Conservation (phyloP, 2,797 vertebrate genomes). For the Sebastes aleutianus region DNA sequence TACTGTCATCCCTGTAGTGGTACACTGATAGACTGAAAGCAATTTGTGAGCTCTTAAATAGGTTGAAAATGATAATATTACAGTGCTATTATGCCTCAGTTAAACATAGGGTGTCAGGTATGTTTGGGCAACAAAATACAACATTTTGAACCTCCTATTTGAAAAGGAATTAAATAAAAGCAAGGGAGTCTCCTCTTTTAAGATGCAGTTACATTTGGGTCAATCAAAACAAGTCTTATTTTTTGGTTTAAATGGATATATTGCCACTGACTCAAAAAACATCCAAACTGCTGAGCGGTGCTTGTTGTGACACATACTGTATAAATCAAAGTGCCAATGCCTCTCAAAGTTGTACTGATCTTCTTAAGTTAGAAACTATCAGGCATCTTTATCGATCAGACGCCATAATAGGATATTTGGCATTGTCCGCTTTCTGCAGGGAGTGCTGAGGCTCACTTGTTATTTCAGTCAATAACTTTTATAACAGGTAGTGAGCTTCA, state of each 20-base stretch:
- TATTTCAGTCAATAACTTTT: slow-evolving; percentile 54
- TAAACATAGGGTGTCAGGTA: neutral
- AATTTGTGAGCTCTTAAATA: neutral
- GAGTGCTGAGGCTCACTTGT: slow-evolving; percentile 22
- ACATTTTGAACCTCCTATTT: neutral
- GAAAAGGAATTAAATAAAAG: neutral
- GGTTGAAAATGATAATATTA: neutral
- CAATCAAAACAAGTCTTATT: neutral
- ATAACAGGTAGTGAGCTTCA: slow-evolving; percentile 30
- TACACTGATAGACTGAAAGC: neutral
- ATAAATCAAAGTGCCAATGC: neutral
- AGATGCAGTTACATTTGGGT: neutral
- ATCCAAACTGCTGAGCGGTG: neutral
- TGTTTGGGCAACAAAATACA: neutral
- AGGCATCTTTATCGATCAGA: slow-evolving; percentile 44
- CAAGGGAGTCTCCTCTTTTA: neutral
- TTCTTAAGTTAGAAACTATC: slow-evolving; percentile 17
- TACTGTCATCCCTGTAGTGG: neutral
- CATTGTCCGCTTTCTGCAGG: slow-evolving; percentile 30
- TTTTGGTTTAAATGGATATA: neutral
- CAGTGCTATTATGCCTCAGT: neutral
- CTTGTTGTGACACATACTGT: neutral
- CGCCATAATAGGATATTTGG: slow-evolving; percentile 36
- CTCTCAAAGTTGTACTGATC: neutral
- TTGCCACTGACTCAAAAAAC: neutral